These are phyloP conservation scores for Cryptoblepharus egeriae DNA, from an alignment of 2,797 vertebrate species.

Conservation along the genomic window DNA sequence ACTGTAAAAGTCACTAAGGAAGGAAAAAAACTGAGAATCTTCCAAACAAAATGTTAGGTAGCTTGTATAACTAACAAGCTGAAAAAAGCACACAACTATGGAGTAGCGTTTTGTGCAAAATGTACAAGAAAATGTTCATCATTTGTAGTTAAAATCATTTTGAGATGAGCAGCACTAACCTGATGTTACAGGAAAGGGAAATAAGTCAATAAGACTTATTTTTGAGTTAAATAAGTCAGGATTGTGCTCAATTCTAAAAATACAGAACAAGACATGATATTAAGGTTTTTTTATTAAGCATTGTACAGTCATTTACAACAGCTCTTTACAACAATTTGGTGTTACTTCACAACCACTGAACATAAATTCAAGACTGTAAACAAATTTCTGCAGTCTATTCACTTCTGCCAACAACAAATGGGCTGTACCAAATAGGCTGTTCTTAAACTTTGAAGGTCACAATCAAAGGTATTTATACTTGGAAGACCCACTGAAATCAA, in stretches of 20 bases:
- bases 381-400: background rate
- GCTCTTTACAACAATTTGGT: background rate
- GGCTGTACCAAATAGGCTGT: constrained; percentile 17
- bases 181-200: background rate
- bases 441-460: constrained; percentile 44
- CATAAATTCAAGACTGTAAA: background rate
- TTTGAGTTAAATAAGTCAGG: background rate
- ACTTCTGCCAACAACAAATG: constrained; percentile 24
- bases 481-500: constrained; percentile 19
- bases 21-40: too few species aligned
- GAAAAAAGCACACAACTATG: too few species aligned
- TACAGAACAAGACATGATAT: background rate
- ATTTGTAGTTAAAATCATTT: too few species aligned
- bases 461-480: constrained; percentile 39
- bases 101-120: too few species aligned
- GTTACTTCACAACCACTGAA: constrained; percentile 22
- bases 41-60: too few species aligned
- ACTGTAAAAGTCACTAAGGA: too few species aligned
- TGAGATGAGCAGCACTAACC: background rate
- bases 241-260: constrained; percentile 7
- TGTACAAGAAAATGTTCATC: too few species aligned
- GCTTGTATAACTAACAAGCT: too few species aligned
- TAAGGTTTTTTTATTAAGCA: constrained; percentile 58
- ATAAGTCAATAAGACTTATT: background rate
- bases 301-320: constrained; percentile 41